Percentiles rank a stretch among this genome's conserved stretches.
Conservation (phyloP, 2,888 invertebrate species). For the Epistrophe eligans region DNA sequence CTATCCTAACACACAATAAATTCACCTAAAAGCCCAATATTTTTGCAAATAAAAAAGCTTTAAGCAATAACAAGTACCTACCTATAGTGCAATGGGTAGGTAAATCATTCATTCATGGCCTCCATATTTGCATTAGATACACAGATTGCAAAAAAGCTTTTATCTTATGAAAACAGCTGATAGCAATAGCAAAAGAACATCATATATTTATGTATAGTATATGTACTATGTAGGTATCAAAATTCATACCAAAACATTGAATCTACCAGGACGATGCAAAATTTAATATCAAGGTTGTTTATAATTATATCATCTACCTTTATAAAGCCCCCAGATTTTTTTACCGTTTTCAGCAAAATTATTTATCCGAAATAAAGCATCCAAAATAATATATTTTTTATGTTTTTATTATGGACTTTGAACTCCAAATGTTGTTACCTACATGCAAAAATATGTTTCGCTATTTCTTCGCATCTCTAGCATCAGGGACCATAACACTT, state of each 20-base stretch:
- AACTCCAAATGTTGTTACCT: background rate
- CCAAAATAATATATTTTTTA: background rate
- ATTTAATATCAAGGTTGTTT: slow-evolving; percentile 17
- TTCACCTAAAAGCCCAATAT: background rate
- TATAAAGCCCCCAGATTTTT: background rate
- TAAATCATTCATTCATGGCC: slow-evolving; percentile 16
- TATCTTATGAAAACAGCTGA: slow-evolving; percentile 48
- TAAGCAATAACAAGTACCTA: slow-evolving; percentile 4
- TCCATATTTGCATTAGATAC: slow-evolving; percentile 6
- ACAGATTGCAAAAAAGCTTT: slow-evolving; percentile 39
- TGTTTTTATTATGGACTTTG: background rate
- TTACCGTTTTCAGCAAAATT: background rate
- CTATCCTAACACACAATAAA: background rate
- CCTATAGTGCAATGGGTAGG: background rate
- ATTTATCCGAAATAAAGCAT: background rate
- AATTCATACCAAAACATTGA: slow-evolving; percentile 27
- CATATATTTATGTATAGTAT: background rate
- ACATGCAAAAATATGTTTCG: slow-evolving; percentile 1
- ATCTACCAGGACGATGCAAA: background rate
- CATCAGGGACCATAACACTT: background rate
- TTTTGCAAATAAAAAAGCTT: slow-evolving; percentile 33
- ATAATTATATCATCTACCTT: background rate
- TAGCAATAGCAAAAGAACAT: background rate
- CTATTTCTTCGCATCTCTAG: background rate
- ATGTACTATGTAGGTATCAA: background rate